Base-by-base conservation (phyloP, 2,113 vertebrate species). In the Syngnathus scovelli region DNA sequence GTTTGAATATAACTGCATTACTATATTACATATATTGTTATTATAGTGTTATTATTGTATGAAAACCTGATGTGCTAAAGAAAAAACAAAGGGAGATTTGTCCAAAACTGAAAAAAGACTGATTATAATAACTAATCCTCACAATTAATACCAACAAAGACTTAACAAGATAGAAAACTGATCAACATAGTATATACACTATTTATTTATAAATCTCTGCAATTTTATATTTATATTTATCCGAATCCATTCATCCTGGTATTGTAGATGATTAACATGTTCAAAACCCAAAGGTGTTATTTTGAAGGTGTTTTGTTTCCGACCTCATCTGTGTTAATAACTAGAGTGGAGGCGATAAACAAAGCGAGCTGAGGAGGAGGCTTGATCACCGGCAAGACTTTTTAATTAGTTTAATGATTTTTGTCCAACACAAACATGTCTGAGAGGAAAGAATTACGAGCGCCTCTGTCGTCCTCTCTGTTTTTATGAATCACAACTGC, bases 401-500 rank as follows among this genome's bases (percentile, higher is more conserved):
- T 51, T 51, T 52, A n/a, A 52, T 52, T 52, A 52, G 19, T 52
- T 52, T 52, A 21, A n/a, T 52, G 49, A 52, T 52, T 52, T 52
- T 52, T 5, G 7, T 21, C 49, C 49, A 52, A 52, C 19, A 52
- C 19, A 51, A 51, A 51, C 49, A 51, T 51, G 18, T 51, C 19
- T 46, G 44, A 48, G 13, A 21, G 7, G 19, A 4, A 21, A 52
- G 18, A 52, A 52, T 16, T 48, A 48, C 16, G 19, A 52, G 19
- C 19, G 3, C 19, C 49, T 10, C 49, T n/a, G 18, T 52, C 49
- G 6, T 52, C 49, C n/a, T 16, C 6, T 52, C 49, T 19, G 18
- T 19, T n/a, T 52, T 52, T 16, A 52, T 52, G 7, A 52, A 52
- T 19, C 7, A 52, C 49, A 52, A 51, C 1, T 7, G n/a, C 19